These are phyloP conservation scores for Ruditapes philippinarum DNA, from an alignment of 1,140 invertebrate species.

Conservation along the genomic window DNA sequence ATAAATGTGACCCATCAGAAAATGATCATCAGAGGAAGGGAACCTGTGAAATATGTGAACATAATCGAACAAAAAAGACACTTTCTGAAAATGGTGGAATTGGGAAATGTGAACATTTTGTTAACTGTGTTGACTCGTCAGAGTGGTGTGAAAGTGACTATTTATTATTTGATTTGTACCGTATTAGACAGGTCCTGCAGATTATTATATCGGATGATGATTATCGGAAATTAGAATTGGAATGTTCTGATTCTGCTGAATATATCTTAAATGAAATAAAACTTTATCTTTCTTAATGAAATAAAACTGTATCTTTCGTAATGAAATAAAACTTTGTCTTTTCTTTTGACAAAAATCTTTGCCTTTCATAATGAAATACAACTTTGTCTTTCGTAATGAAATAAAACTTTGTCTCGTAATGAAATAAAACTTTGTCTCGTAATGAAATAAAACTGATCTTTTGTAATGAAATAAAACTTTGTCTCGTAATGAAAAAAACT, in stretches of 20 bases:
- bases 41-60: neutral
- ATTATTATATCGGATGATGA: neutral
- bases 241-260: neutral
- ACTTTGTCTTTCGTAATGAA: no score
- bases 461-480: no score
- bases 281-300: no score
- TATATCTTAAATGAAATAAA: neutral
- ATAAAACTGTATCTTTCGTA: no score
- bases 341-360: no score
- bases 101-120: neutral
- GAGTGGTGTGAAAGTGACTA: neutral
- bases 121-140: neutral
- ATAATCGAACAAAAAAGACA: neutral
- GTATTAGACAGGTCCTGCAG: neutral
- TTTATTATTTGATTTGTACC: conserved; percentile 7
- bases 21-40: neutral
- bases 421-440: no score
- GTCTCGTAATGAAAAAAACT: no score
- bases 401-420: no score
- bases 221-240: neutral
- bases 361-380: no score
- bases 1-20: neutral
- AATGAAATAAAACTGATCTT: no score
- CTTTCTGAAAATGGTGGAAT: neutral
- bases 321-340: no score